Conservation (phyloP, 2,113 vertebrate species). For the Corythoichthys haematopterus region DNA sequence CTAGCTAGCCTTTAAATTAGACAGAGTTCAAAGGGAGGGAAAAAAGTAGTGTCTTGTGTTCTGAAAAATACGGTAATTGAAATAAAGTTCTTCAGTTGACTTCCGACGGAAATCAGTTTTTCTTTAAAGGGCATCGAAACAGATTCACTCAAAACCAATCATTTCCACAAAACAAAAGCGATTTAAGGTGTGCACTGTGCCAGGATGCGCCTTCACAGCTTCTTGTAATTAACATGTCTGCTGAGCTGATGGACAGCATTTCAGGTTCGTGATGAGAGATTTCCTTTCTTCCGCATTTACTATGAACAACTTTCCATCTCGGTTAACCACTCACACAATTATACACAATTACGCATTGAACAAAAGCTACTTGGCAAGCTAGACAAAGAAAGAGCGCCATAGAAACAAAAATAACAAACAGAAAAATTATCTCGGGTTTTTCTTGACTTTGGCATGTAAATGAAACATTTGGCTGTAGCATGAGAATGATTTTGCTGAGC, state of each 20-base stretch:
- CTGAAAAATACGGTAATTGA: no score
- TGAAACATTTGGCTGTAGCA: not conserved
- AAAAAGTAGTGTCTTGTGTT: no score
- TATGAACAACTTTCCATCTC: constrained; percentile 3
- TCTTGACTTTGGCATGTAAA: not conserved
- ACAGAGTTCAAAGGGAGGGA: no score
- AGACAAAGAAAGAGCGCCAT: not conserved
- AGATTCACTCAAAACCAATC: constrained; percentile 14
- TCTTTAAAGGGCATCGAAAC: constrained; percentile 18
- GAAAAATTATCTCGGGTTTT: no score
- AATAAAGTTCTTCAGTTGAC: not conserved
- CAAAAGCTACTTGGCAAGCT: not conserved
- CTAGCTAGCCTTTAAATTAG: no score
- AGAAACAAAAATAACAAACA: not conserved
- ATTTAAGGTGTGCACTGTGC: constrained; percentile 47
- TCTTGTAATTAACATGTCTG: constrained; percentile 67
- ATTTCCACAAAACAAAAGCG: constrained; percentile 8
- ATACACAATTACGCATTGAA: not conserved
- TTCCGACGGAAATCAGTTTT: constrained; percentile 9
- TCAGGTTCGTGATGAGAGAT: constrained; percentile 15
- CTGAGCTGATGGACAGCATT: constrained; percentile 42
- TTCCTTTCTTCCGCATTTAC: not conserved
- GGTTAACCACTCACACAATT: not conserved
- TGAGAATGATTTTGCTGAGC: not conserved
- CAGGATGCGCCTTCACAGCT: constrained; percentile 67